Base-by-base conservation (phyloP, 64 coral and sea anemone species). In the Montipora cactus region DNA sequence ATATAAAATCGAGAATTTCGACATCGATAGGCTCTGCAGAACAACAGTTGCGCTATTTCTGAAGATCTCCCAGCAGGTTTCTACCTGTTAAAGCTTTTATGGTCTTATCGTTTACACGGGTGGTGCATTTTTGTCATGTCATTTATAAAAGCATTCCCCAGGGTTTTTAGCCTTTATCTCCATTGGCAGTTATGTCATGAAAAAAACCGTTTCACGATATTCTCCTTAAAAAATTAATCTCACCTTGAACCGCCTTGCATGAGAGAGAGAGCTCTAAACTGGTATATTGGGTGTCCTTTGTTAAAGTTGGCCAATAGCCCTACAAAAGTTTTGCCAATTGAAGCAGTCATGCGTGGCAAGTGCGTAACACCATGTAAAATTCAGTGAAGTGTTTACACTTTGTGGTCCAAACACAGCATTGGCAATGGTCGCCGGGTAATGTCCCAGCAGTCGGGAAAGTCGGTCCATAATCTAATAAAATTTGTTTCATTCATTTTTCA, bases 91-190 rank as follows among this genome's bases (percentile, higher is more conserved):
- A 86, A 86, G 28, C 7, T 16, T 85, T 69, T 44, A 70, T 44
- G 81, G 64, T 50, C 46, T 23, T 16, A 2, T 72, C 64, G 14
- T 68, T 86, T 70, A 12, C 10, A 47, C 82, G 19, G 82, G 82
- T 86, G 82, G 62, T 86, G 19, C 66, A 86, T 86, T 86, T 83
- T 86, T 72, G 71, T 86, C 71, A 86, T 71, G 82, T 86, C 82
- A 86, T 86, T 71, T 50, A 50, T 22, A 51, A 66, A 86, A 73
- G 64, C 66, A 50, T 71, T 86, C 66, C 66, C 49, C 11, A 3
- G 18, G 46, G 16, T 46, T 85, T 70, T 86, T 19, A 47, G 44
- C 82, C 71, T 69, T 67, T 48, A 72, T 8, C 67, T 44, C 71
- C 46, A 52, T 59, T 21, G 82, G 44, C 66, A 21, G 64, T 73